Evolutionary conservation across 2,797 vertebrate species (phyloP), one percentile per base, ranked within the genome.

Genomic region (Halcyon smyrnensis): DNA sequence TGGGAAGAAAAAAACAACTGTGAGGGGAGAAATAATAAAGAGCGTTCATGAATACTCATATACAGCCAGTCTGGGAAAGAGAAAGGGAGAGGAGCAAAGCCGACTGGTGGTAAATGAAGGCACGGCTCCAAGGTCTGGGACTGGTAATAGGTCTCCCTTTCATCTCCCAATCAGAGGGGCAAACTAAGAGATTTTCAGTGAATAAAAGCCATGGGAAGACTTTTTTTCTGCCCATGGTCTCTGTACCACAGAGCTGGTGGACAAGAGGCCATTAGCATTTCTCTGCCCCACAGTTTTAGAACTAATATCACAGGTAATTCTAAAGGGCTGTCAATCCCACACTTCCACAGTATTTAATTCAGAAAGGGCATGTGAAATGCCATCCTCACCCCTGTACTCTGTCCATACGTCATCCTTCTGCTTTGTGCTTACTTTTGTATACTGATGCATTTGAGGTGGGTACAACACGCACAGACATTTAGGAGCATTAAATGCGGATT

Each of bases 1-100:
- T 95, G 92, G 95, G 90, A 95, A 97, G 94, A 59, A 95, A 96
- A 96, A 96, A 87, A 62, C 93, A 95, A 97, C 96, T 93, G 95
- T 91, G 93, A 93, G 73, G 96, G 90, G 94, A 95, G 78, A 95
- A 93, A 93, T 92, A 95, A 96, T 90, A 85, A 87, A 74, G 86
- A 94, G 50, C 1, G 2, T 96, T 95, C 90, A 69, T 90, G 96
- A 95, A 92, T 93, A 89, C 93, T 87, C 64, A 81, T 79, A 68
- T 57, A 27, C 62, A 94, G 88, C 45, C 69, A 62, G 3, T 7
- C 50, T 68, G 77, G 90, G 88, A 71, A 85, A 51, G 68, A n/a
- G 50, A 67, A 64, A 89, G 68, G 74, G 37, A 91, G 75, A 90
- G 65, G 51, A 89, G 90, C 73, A 89, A 93, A 94, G 89, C 57